phyloP scores from a whole-genome alignment of 2,113 vertebrate species.

The Platichthys flesus region DNA sequence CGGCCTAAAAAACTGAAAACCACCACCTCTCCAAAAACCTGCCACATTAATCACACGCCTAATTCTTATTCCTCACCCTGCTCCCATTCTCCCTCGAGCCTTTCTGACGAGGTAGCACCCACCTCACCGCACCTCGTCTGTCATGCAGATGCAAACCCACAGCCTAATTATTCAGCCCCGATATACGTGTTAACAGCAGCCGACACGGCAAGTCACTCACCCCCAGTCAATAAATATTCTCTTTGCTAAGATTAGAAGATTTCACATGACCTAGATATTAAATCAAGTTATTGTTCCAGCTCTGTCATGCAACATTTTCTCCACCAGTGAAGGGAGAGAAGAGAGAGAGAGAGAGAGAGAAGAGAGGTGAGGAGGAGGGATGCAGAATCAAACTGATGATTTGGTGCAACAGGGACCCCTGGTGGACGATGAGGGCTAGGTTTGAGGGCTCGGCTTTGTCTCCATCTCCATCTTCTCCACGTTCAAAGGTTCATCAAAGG shows the following conservation, averaged over 20 bases:
- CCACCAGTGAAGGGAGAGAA: constrained; percentile 29
- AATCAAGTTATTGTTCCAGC: constrained; percentile 70
- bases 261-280: constrained; percentile 80
- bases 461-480: neutral
- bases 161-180: constrained; percentile 66
- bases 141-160: constrained; percentile 47
- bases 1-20: constrained; percentile 50
- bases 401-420: constrained; percentile 80
- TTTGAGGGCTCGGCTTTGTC: too few relatives aligned
- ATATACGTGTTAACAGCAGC: constrained; percentile 54
- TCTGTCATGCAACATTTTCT: constrained; percentile 58
- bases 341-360: neutral
- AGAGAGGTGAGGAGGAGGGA: neutral
- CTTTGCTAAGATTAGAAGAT: constrained; percentile 76
- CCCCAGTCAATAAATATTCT: constrained; percentile 76
- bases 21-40: constrained; percentile 30
- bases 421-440: constrained; percentile 49
- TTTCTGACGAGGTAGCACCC: constrained; percentile 48
- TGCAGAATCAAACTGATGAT: constrained; percentile 16
- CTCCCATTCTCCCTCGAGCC: constrained; percentile 32
- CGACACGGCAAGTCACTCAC: constrained; percentile 48
- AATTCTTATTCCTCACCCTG: constrained; percentile 58
- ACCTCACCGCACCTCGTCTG: constrained; percentile 43
- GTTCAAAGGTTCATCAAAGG: neutral
- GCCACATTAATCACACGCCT: constrained; percentile 45